These are phyloP conservation scores for Mongoloraphidia duomilia DNA, from an alignment of 2,888 invertebrate genomes.

Conservation along the genomic window DNA sequence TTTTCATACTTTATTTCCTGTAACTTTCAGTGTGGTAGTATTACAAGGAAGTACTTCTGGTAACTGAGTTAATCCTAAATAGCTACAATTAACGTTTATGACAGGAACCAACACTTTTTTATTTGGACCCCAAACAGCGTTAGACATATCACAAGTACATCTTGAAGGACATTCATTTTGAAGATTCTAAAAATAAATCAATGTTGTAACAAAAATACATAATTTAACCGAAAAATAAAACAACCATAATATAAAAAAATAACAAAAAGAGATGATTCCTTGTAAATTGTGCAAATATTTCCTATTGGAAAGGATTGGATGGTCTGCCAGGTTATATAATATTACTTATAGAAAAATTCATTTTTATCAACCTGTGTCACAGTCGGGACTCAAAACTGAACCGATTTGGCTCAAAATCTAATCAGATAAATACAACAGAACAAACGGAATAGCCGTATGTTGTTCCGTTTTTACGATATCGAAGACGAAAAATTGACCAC, in stretches of 20 bases:
- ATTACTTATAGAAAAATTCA: too few relatives aligned
- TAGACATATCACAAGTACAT: conserved; percentile 47
- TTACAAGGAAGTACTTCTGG: conserved; percentile 47
- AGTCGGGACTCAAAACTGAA: too few relatives aligned
- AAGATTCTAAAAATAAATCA: conserved; percentile 30
- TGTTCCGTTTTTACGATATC: too few relatives aligned
- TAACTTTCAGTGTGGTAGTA: conserved; percentile 48
- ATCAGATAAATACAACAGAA: too few relatives aligned
- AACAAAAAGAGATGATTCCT: neutral
- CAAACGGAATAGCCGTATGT: too few relatives aligned
- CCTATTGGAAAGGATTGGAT: too few relatives aligned
- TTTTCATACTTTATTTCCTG: conserved; percentile 46
- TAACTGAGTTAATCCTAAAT: conserved; percentile 37
- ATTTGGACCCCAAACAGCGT: conserved; percentile 35
- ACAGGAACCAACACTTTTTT: conserved; percentile 39
- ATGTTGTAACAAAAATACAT: conserved; percentile 1
- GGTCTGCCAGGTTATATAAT: too few relatives aligned
- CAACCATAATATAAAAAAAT: too few relatives aligned
- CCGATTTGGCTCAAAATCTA: too few relatives aligned
- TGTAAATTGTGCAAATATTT: conserved; percentile 23
- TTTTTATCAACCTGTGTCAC: too few relatives aligned
- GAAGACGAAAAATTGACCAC: too few relatives aligned
- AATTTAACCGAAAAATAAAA: too few relatives aligned
- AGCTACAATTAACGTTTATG: conserved; percentile 53
- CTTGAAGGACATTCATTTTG: conserved; percentile 42